Conservation (phyloP, 2,797 vertebrate genomes). For the Phrynocephalus vlangalii region DNA sequence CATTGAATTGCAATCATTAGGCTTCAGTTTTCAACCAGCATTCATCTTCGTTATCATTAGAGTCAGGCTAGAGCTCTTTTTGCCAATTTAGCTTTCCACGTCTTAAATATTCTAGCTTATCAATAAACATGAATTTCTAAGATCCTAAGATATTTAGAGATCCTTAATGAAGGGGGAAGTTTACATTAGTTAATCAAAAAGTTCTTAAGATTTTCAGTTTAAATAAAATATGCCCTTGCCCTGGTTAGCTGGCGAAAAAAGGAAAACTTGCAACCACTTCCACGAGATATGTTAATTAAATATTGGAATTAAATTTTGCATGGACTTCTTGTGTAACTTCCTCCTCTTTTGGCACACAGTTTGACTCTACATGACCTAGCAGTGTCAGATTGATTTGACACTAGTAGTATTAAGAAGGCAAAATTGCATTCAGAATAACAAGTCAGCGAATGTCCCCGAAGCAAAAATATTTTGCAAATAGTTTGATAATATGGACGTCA, state of each 20-base stretch:
- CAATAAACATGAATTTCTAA: constrained; percentile 74
- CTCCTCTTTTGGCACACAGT: constrained; percentile 52
- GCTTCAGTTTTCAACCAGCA: constrained; percentile 52
- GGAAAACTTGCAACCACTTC: constrained; percentile 68
- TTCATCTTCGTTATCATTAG: constrained; percentile 57
- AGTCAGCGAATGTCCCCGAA: constrained; percentile 32
- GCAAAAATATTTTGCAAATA: constrained; percentile 35
- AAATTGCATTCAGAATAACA: constrained; percentile 46
- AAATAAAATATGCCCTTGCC: constrained; percentile 59
- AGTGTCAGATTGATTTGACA: constrained; percentile 49
- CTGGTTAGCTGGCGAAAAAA: constrained; percentile 60
- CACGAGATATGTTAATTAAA: constrained; percentile 69
- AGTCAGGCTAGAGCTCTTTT: constrained; percentile 59
- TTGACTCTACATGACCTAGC: constrained; percentile 58
- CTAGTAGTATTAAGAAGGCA: constrained; percentile 52
- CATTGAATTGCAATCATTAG: constrained; percentile 38
- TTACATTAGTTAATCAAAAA: constrained; percentile 71
- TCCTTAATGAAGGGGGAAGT: constrained; percentile 66
- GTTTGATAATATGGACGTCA: neutral
- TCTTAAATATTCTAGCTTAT: constrained; percentile 76
- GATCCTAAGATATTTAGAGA: constrained; percentile 69
- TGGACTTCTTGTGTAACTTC: constrained; percentile 63
- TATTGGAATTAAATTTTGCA: constrained; percentile 69
- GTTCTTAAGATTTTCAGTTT: constrained; percentile 59
- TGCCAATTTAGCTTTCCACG: constrained; percentile 66